Percentiles rank a stretch among this genome's conserved stretches.
Evolutionary conservation across 92 coral and sea anemone species (phyloP).

Genomic region (Desmophyllum pertusum): DNA sequence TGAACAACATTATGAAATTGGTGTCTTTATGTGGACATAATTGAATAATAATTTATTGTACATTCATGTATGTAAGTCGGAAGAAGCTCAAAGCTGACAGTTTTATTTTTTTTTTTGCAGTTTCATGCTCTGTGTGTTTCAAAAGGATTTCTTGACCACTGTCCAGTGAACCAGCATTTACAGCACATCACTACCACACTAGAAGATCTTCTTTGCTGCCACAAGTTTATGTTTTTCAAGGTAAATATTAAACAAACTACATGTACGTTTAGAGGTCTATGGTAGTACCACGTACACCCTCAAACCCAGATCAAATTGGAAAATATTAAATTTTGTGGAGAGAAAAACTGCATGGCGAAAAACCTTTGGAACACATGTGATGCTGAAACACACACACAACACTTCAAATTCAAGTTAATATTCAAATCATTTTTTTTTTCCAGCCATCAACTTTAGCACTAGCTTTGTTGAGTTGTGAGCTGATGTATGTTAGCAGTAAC

Average conservation of each 20-base stretch:
- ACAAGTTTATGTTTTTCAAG: constrained; percentile 83
- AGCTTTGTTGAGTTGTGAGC: constrained; percentile 92
- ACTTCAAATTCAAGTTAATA: too few species aligned
- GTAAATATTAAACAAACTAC: constrained; percentile 43
- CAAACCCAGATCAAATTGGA: too few species aligned
- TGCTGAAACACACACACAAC: neutral
- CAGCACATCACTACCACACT: constrained; percentile 75
- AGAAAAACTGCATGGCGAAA: neutral
- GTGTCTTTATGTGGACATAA: neutral
- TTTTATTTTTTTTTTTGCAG: constrained; percentile 45
- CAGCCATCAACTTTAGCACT: constrained; percentile 93
- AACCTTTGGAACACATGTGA: neutral
- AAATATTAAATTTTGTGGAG: neutral
- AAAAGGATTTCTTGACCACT: constrained; percentile 85
- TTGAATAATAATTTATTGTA: neutral
- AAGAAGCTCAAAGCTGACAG: neutral
- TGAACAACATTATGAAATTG: neutral
- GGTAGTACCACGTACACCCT: too few species aligned
- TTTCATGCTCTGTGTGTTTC: constrained; percentile 90
- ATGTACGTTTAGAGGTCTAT: neutral
- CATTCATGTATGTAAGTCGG: neutral
- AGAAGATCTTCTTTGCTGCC: constrained; percentile 84
- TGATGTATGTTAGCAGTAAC: constrained; percentile 56
- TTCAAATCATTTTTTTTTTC: constrained; percentile 9
- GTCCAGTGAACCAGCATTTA: constrained; percentile 77